Conservation (phyloP, 2,888 invertebrate genomes). For the Exocentrus adspersus region DNA sequence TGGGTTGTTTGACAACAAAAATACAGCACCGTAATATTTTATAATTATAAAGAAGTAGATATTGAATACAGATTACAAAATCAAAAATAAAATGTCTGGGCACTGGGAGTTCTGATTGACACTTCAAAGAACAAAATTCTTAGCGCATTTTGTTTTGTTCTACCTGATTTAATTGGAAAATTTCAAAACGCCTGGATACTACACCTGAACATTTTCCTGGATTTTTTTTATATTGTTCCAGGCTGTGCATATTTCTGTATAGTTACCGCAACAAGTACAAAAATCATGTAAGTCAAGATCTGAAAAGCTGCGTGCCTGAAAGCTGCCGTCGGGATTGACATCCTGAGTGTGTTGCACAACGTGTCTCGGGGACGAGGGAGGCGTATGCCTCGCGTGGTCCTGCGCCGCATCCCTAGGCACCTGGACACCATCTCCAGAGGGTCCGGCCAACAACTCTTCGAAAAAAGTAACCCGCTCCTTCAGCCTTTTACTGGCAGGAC, state of each 20-base stretch:
- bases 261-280: background rate
- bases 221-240: too few species aligned
- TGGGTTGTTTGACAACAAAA: background rate
- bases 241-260: conserved; percentile 8
- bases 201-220: too few species aligned
- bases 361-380: conserved; percentile 57
- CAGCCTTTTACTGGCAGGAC: conserved; percentile 66
- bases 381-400: conserved; percentile 69
- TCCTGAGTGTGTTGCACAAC: conserved; percentile 48
- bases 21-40: too few species aligned
- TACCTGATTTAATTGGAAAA: too few species aligned
- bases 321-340: conserved; percentile 61
- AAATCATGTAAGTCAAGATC: conserved; percentile 63
- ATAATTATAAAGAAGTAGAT: too few species aligned
- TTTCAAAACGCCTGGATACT: too few species aligned
- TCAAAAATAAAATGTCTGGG: too few species aligned
- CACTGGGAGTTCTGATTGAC: too few species aligned
- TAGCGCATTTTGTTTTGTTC: too few species aligned
- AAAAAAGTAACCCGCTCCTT: conserved; percentile 82
- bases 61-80: too few species aligned
- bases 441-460: conserved; percentile 76
- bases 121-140: too few species aligned
- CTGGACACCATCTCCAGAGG: conserved; percentile 44
- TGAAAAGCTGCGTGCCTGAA: conserved; percentile 51
- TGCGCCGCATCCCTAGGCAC: conserved; percentile 49